Conservation (phyloP, 2,797 vertebrate genomes). For the Anniella stebbinsi region DNA sequence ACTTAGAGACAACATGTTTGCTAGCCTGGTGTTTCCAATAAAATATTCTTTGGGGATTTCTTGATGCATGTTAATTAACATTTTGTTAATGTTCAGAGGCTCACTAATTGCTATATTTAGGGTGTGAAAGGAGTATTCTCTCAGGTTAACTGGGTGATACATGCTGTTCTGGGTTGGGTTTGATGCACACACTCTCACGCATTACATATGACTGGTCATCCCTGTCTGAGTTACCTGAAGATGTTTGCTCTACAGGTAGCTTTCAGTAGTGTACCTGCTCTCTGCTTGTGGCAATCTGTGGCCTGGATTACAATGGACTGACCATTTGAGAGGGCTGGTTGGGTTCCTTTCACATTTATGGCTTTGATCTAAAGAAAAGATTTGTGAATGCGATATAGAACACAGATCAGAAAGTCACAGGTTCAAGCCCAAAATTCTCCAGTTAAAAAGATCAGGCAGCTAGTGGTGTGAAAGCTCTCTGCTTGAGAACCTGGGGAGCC, state of each 20-base stretch:
- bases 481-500: neutral
- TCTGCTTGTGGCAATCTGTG: neutral
- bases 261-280: neutral
- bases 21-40: neutral
- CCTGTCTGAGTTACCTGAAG: neutral
- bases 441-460: neutral
- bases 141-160: neutral
- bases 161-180: neutral
- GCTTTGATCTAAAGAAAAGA: neutral
- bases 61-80: neutral
- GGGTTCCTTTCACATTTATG: neutral
- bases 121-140: neutral
- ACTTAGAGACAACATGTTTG: neutral
- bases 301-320: neutral
- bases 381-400: neutral
- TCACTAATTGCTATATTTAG: neutral
- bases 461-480: neutral
- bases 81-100: neutral
- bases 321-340: neutral
- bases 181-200: neutral
- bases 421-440: neutral
- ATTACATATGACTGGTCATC: neutral
- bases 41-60: neutral
- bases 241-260: neutral
- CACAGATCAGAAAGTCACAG: neutral